Base-by-base conservation (phyloP, 1,140 invertebrate species). In the Adoxophyes honmai region DNA sequence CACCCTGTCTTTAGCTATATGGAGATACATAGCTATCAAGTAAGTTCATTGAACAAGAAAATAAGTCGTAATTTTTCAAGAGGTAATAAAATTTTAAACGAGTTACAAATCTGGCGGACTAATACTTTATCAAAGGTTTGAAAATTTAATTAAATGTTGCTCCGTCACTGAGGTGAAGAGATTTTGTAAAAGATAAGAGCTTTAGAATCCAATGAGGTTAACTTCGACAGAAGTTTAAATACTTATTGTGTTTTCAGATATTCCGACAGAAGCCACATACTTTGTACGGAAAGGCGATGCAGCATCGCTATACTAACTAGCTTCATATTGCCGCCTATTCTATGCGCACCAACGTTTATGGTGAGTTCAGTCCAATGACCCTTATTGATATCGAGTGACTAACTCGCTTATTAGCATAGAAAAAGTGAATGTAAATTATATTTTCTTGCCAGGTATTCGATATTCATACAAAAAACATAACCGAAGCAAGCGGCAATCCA, bases 291-390 rank as follows among this genome's bases (percentile, higher is more conserved):
- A 34, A 75, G 90, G 0, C 89, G 94, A 1, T 96, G 96, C 73
- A 93, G 92, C 35, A 75, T 94, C 11, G 95, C 95, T 0, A 94
- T 97, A 16, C 80, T 93, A 7, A 89, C 92, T 52, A 94, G 94
- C 39, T 95, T 94, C 66, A 70, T 96, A 21, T 88, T 94, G 0
- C 93, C 95, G 0, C 90, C 94, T 0, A 81, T 97, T 8, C 91
- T 96, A 15, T 97, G 95, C 73, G 91, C 94, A 52, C 96, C 96
- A 4, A 95, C 94, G 42, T 96, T 93, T 79, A 89, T 96, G 64
- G 92, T 93, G 39, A 91, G 91, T 62, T 42, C 9, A 35, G 16
- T 16, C 42, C 5, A 13, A 18, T 21, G 33, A 28, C 2, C 21
- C 21, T 28, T n/a, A n/a, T n/a, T 6, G 21, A 28, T 6, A 2